Conservation (phyloP, 1,140 invertebrate species). For the Dendroctonus ponderosae region DNA sequence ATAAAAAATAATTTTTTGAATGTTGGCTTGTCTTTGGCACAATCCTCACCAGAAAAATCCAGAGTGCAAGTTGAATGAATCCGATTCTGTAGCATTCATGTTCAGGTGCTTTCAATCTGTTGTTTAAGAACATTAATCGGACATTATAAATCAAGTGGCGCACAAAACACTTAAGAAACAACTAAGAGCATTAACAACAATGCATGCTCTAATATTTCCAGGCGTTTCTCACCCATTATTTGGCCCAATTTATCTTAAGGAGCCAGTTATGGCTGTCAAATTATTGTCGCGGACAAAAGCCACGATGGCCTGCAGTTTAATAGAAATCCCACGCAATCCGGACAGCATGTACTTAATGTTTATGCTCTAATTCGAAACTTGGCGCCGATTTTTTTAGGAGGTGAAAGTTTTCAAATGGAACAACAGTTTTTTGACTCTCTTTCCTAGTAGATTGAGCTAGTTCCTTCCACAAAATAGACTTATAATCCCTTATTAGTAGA, state of each 20-base stretch:
- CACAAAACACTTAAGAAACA: constrained; percentile 13
- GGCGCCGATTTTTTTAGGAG: too few species aligned
- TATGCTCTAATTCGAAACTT: too few species aligned
- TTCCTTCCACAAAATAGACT: too few species aligned
- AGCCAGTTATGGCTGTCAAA: constrained; percentile 14
- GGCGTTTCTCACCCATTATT: constrained; percentile 21
- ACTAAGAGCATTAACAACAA: constrained; percentile 10
- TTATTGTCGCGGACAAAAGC: constrained; percentile 12
- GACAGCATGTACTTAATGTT: neutral
- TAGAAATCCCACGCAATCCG: neutral
- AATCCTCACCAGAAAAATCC: too few species aligned
- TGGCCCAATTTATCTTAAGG: constrained; percentile 14
- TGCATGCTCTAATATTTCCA: constrained; percentile 16
- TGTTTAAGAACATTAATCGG: constrained; percentile 4
- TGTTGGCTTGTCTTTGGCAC: too few species aligned
- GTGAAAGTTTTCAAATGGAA: too few species aligned
- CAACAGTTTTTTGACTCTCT: too few species aligned
- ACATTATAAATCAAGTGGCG: constrained; percentile 11
- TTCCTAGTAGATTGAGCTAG: too few species aligned
- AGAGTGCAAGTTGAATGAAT: too few species aligned
- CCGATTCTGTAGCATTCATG: too few species aligned
- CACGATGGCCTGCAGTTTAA: constrained; percentile 3
- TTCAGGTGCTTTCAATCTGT: neutral
- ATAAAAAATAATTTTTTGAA: too few species aligned
- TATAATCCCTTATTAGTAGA: too few species aligned